Evolutionary conservation across 1,140 invertebrate genomes (phyloP).

Genomic region (Kradibia gibbosae): DNA sequence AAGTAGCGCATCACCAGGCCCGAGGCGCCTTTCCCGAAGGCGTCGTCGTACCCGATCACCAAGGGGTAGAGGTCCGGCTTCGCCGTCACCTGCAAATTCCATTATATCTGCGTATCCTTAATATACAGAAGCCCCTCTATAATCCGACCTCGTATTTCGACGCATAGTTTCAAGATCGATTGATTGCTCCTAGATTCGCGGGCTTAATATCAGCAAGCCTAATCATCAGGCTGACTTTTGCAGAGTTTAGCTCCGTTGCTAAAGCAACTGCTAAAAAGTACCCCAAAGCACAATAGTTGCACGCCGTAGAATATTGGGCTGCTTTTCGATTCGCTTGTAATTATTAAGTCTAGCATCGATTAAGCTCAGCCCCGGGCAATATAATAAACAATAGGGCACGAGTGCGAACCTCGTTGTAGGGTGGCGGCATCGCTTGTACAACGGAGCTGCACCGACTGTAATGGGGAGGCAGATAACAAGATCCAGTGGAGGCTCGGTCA

Average conservation of each 20-base stretch:
- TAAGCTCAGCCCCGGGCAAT: too few species aligned
- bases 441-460: conserved; percentile 86
- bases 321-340: too few species aligned
- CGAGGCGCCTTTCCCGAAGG: conserved; percentile 77
- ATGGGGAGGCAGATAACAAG: conserved; percentile 83
- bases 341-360: too few species aligned
- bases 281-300: too few species aligned
- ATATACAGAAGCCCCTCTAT: not conserved
- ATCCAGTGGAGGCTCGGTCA: conserved; percentile 81
- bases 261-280: too few species aligned
- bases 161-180: too few species aligned
- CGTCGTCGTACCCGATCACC: conserved; percentile 84
- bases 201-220: too few species aligned
- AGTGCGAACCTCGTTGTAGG: conserved; percentile 83
- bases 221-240: too few species aligned
- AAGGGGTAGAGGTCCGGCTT: conserved; percentile 88
- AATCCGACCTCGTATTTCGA: not conserved
- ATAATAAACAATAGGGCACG: not conserved
- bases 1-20: conserved; percentile 89
- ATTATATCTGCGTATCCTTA: not conserved
- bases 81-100: conserved; percentile 80
- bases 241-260: too few species aligned
- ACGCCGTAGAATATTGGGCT: too few species aligned
- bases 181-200: too few species aligned
- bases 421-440: conserved; percentile 82